Evolutionary conservation across 2,113 vertebrate genomes (phyloP), one percentile per base, ranked within the genome.

Genomic region (Synchiropus splendidus): DNA sequence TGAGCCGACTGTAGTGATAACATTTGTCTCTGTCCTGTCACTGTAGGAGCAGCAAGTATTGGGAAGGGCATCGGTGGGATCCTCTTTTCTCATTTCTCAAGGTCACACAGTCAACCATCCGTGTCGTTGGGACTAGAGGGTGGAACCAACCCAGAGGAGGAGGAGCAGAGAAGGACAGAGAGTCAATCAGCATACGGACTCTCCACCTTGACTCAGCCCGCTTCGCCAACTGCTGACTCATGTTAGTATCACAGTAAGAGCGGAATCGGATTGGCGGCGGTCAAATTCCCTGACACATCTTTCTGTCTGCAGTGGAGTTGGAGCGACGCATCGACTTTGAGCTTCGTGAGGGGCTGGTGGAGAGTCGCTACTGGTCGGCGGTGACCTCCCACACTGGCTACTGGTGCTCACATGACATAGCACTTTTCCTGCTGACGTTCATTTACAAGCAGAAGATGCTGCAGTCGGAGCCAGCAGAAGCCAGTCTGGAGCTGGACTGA

Each of bases 301-400:
- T 13, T 61, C 4, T 56, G 17, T 60, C 34, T 56, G 51, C 61
- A 97, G 94, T 91, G 85, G 93, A 99, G 44, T 69, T 99, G 88
- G 93, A 98, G 73, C 88, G 89, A 48, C 89, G 95, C 55, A 86
- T 98, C 5, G 95, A 99, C 77, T 99, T 90, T 34, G 94, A 99
- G 74, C 90, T 99, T 55, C 78, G 93, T 56, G 95, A 99, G 74
- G 93, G 94, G 58, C 75, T 99, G 2, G 94, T 99, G 77, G 92
- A 97, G 77, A 99, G 90, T 74, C 88, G 94, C 56, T 98, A 97
- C 53, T 98, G 94, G 95, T 99, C 95, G 0, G 90, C 93, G 0
- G 93, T 99, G 75, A 99, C 94, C 0, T 99, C 95, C 0, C 94
- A 99, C 77, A 99, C 95, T 13, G 89, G 91, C 51, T 99, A 99